Evolutionary conservation across 2,888 invertebrate genomes (phyloP).

Genomic region (Falcaria lacertinaria): DNA sequence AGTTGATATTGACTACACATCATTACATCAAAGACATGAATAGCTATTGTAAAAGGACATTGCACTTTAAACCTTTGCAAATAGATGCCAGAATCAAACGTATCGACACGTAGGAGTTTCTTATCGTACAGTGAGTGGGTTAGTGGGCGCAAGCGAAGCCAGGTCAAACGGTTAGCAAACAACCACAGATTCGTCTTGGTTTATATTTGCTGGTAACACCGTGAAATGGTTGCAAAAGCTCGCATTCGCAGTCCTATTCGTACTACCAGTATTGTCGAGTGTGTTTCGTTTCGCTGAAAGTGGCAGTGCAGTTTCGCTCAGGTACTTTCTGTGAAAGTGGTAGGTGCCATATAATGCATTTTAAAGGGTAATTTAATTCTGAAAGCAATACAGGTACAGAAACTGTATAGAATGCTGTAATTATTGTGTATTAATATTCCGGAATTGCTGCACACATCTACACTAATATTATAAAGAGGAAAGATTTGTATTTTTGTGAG

Average conservation of each 20-base stretch:
- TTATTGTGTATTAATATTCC: neutral
- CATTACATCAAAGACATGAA: slow-evolving; percentile 71
- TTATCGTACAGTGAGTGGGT: slow-evolving; percentile 68
- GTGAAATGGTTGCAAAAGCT: slow-evolving; percentile 62
- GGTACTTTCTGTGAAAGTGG: slow-evolving; percentile 13
- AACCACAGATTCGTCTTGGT: slow-evolving; percentile 61
- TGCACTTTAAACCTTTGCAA: slow-evolving; percentile 40
- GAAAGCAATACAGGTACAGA: neutral
- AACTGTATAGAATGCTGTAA: neutral
- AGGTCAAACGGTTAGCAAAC: slow-evolving; percentile 73
- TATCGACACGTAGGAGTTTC: slow-evolving; percentile 29
- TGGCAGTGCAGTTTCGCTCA: slow-evolving; percentile 30
- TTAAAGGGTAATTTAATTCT: slow-evolving; percentile 6
- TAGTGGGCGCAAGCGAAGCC: slow-evolving; percentile 67
- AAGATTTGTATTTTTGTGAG: too few species aligned
- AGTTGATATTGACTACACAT: slow-evolving; percentile 74
- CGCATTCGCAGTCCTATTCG: slow-evolving; percentile 38
- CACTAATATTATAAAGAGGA: too few species aligned
- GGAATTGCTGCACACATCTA: too few species aligned
- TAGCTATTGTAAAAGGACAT: slow-evolving; percentile 50
- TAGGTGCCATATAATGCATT: slow-evolving; percentile 12
- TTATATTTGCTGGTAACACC: slow-evolving; percentile 49
- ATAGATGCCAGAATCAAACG: slow-evolving; percentile 50
- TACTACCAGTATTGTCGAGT: too few species aligned
- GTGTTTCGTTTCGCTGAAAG: slow-evolving; percentile 47